A percentile compares a stretch with the other conserved stretches of the same genome.
Conservation (phyloP, 2,888 invertebrate species). For the Lottia gigantea region DNA sequence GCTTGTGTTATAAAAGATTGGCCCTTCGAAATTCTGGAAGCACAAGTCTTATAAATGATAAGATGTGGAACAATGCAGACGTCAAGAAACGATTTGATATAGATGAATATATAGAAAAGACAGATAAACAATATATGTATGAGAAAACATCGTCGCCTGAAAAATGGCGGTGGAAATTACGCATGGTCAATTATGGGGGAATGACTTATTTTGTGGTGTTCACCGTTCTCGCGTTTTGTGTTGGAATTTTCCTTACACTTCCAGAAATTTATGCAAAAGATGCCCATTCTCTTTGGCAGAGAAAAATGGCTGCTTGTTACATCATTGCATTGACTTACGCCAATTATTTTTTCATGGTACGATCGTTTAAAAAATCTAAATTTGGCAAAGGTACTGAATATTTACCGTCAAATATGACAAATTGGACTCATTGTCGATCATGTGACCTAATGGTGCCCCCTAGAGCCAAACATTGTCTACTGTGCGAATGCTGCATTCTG, state of each 20-base stretch:
- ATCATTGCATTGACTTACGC: conserved; percentile 39
- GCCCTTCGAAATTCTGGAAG: no score
- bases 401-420: conserved; percentile 12
- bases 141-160: conserved; percentile 10
- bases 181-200: conserved; percentile 38
- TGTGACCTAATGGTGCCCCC: conserved; percentile 53
- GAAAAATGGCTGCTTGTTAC: conserved; percentile 36
- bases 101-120: neutral
- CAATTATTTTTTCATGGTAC: conserved; percentile 46
- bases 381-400: neutral
- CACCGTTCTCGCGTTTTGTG: conserved; percentile 31
- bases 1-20: no score
- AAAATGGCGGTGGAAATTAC: conserved; percentile 24
- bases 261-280: conserved; percentile 36
- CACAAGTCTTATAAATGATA: no score
- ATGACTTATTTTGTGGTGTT: conserved; percentile 40
- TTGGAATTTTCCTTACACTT: conserved; percentile 39
- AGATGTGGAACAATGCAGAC: no score
- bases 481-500: conserved; percentile 67
- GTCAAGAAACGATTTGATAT: conserved; percentile 1
- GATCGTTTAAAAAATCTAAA: conserved; percentile 35
- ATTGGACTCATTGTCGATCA: conserved; percentile 44
- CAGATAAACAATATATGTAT: conserved; percentile 7
- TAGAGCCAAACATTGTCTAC: conserved; percentile 67
- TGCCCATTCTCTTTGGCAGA: conserved; percentile 23